Base-by-base conservation (phyloP, 2,888 invertebrate genomes). In the Chaitophorus viminalis region DNA sequence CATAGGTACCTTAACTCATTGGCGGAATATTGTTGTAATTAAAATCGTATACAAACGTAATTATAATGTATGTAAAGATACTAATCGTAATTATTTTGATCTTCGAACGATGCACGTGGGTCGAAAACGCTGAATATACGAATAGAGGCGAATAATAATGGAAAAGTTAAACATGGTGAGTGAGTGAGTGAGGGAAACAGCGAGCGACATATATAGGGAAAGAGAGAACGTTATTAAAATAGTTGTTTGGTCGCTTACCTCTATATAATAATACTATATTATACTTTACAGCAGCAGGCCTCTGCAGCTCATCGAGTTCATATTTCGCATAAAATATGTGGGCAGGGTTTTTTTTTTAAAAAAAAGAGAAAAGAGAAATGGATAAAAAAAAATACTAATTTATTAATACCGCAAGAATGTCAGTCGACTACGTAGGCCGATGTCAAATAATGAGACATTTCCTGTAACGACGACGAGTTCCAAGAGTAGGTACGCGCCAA, bases 381-480 rank as follows among this genome's bases (percentile, higher is more conserved):
- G 2, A 9, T 33, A 33, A 65, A 68, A 76, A 60, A 65, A 39
- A 70, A 72, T 33, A 68, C 84, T 85, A 85, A 85, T 85, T 85
- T 85, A 85, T 85, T 77, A 68, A 77, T 77, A 85, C 76, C 68
- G 76, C 77, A 85, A n/a, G 84, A 85, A 85, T 85, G 84, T 85
- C 84, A 85, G 68, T 85, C 68, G 84, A 46, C 74, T 29, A 68
- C 75, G 82, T 82, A 72, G 25, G 70, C 65, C 54, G 82, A 33
- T 68, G 75, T 84, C 75, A 75, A 84, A 75, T 84, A 84, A 75
- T 75, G 75, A 84, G 83, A 84, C 83, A 33, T 84, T 84, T 84
- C 83, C 83, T 75, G 52, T 84, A 84, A 83, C 60, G 83, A 65
- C 74, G 60, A 75, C 75, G 75, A 60, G 83, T 84, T 84, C 83